Conservation (phyloP, 2,113 vertebrate genomes). For the Tinamus guttatus region DNA sequence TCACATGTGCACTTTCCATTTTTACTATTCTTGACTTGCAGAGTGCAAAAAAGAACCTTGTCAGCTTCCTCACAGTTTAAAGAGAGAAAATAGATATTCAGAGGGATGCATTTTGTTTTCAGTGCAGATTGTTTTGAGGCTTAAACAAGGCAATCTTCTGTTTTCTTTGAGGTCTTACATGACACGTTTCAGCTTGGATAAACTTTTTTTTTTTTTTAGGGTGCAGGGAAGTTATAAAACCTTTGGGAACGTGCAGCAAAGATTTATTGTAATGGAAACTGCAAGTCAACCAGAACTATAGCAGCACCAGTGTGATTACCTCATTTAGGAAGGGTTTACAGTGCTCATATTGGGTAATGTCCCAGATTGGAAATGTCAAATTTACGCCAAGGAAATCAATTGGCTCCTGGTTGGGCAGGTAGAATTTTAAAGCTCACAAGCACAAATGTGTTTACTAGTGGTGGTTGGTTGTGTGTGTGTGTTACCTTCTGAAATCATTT, state of each 20-base stretch:
- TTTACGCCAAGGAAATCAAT: slow-evolving; percentile 58
- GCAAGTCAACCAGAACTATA: slow-evolving; percentile 50
- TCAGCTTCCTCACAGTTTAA: background rate
- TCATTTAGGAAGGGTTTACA: slow-evolving; percentile 51
- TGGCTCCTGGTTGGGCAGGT: slow-evolving; percentile 46
- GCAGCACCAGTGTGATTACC: slow-evolving; percentile 23
- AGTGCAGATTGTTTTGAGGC: background rate
- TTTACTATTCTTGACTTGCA: background rate
- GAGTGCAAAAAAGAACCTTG: background rate
- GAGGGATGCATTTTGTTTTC: background rate
- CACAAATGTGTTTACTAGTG: background rate
- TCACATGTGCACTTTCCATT: background rate
- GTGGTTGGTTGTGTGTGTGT: background rate
- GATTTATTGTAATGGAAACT: slow-evolving; percentile 62
- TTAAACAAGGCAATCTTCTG: background rate
- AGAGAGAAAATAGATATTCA: background rate
- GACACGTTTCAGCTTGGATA: background rate
- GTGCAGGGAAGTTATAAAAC: background rate
- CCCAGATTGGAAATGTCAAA: slow-evolving; percentile 6
- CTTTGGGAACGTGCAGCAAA: slow-evolving; percentile 22
- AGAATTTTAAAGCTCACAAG: slow-evolving; percentile 22
- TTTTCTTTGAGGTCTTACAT: background rate
- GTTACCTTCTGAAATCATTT: background rate
- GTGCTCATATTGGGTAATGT: slow-evolving; percentile 1
- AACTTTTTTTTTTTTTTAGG: background rate